phyloP scores from a whole-genome alignment of 2,888 invertebrate species.

The Hirtodrosophila cameraria region DNA sequence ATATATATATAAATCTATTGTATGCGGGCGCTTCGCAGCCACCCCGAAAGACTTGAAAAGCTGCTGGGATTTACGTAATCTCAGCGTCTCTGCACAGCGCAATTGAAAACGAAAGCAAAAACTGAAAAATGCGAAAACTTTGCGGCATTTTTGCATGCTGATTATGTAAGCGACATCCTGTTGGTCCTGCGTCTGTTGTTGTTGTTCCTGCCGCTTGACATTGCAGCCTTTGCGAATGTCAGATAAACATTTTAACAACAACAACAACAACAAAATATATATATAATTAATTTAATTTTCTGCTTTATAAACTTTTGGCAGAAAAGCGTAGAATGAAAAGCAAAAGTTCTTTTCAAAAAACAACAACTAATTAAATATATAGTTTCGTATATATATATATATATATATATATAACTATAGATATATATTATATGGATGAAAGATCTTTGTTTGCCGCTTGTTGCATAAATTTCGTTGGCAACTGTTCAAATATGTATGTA shows the following conservation, averaged over 20 bases:
- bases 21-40: constrained; percentile 4
- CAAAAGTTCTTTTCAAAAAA: constrained; percentile 43
- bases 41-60: constrained; percentile 15
- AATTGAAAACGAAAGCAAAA: constrained; percentile 50
- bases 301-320: constrained; percentile 11
- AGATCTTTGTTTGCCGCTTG: constrained; percentile 40
- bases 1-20: constrained; percentile 38
- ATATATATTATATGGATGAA: constrained; percentile 30
- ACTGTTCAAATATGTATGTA: constrained; percentile 68
- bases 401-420: constrained; percentile 11
- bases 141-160: constrained; percentile 6
- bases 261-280: constrained; percentile 6
- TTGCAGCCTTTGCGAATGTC: constrained; percentile 44
- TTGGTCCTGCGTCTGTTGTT: constrained; percentile 1
- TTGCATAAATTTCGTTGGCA: constrained; percentile 76
- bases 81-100: constrained; percentile 49
- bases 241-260: constrained; percentile 5
- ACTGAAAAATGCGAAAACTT: constrained; percentile 13
- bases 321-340: constrained; percentile 21
- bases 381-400: constrained; percentile 11
- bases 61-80: constrained; percentile 69
- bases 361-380: constrained; percentile 12
- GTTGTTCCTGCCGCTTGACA: constrained; percentile 30
- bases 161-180: constrained; percentile 46
- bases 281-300: constrained; percentile 25